Conservation (phyloP, 2,888 invertebrate genomes). For the Coelopa pilipes region DNA sequence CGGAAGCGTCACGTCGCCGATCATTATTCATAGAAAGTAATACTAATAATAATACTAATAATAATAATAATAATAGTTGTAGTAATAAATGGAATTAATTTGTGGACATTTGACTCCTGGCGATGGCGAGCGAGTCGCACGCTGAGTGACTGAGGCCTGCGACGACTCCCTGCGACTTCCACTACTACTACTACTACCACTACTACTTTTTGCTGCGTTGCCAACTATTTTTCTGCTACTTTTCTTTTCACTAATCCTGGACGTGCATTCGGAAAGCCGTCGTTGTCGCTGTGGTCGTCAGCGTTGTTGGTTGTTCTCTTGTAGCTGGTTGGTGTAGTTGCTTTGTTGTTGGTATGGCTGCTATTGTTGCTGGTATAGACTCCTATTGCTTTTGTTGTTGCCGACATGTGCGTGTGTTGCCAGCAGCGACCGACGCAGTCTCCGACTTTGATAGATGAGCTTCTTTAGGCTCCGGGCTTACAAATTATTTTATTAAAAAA, state of each 20-base stretch:
- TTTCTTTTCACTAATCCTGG: neutral
- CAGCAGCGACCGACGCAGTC: conserved; percentile 4
- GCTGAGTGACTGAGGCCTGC: neutral
- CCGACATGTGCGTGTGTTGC: conserved; percentile 13
- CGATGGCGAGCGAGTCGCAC: conserved; percentile 1
- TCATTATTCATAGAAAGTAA: conserved; percentile 17
- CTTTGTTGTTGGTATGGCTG: neutral
- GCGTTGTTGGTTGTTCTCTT: neutral
- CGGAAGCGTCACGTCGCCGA: conserved; percentile 4
- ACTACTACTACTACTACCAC: no score
- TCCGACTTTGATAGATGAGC: conserved; percentile 43
- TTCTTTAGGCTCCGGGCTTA: conserved; percentile 42
- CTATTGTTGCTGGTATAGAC: neutral
- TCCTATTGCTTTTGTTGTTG: neutral
- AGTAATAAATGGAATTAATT: conserved; percentile 27
- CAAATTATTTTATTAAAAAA: conserved; percentile 40
- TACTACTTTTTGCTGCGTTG: neutral
- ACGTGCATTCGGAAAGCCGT: neutral
- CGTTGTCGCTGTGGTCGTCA: neutral
- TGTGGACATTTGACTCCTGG: conserved; percentile 24
- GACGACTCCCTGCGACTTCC: conserved; percentile 14
- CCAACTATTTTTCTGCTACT: neutral
- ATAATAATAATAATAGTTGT: no score
- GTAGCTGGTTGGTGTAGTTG: neutral
- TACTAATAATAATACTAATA: neutral